Evolutionary conservation across 1,140 invertebrate genomes (phyloP).

Genomic region (Popillia japonica): DNA sequence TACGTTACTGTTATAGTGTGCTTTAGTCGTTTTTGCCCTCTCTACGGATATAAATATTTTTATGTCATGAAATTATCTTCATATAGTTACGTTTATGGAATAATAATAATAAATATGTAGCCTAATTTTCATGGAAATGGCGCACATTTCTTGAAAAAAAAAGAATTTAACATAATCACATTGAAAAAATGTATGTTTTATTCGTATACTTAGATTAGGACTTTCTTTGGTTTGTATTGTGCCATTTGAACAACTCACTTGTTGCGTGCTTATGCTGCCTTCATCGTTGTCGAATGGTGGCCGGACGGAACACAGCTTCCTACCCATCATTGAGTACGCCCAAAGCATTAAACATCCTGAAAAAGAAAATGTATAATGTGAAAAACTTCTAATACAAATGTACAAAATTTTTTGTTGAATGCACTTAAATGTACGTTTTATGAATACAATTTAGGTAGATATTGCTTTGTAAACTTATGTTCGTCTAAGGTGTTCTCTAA

Average conservation of each 20-base stretch:
- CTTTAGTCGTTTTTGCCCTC: no score
- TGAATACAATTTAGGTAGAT: no score
- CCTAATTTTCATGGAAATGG: not conserved
- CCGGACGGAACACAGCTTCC: slow-evolving; percentile 71
- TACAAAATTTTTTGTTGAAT: no score
- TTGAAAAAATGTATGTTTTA: not conserved
- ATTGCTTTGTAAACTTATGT: no score
- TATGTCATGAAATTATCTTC: no score
- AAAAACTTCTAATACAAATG: slow-evolving; percentile 2
- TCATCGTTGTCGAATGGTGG: slow-evolving; percentile 71
- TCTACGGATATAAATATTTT: no score
- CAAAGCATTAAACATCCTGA: slow-evolving; percentile 73
- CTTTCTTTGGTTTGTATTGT: not conserved
- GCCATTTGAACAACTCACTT: slow-evolving; percentile 61
- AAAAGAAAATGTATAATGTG: slow-evolving; percentile 48
- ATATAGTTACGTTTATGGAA: not conserved
- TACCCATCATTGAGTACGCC: slow-evolving; percentile 77
- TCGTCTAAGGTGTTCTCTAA: no score
- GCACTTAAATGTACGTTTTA: no score
- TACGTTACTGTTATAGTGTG: no score
- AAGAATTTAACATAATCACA: not conserved
- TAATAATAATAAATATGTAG: not conserved
- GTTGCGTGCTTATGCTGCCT: slow-evolving; percentile 69
- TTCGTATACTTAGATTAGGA: not conserved
- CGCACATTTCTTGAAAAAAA: not conserved